These are phyloP conservation scores for Epinotia bilunana DNA, from an alignment of 2,888 invertebrate genomes.

Conservation along the genomic window DNA sequence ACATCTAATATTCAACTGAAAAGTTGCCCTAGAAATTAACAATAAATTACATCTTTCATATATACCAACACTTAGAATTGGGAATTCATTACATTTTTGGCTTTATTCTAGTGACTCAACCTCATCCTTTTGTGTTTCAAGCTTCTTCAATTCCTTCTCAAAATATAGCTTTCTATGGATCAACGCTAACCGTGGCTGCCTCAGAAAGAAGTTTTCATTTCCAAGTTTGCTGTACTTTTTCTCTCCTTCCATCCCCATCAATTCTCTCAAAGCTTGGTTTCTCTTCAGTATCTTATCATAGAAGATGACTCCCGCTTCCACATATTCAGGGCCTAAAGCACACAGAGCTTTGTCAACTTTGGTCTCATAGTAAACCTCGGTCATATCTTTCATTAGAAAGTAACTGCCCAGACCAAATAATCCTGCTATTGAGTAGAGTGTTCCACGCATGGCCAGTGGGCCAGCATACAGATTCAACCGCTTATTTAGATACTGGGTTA, in stretches of 20 bases:
- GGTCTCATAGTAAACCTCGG: constrained; percentile 86
- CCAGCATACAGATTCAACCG: constrained; percentile 82
- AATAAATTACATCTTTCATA: neutral
- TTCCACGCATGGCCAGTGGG: constrained; percentile 74
- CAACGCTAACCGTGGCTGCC: constrained; percentile 87
- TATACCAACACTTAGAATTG: neutral
- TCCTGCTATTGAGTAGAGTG: constrained; percentile 83
- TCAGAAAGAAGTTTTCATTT: constrained; percentile 87
- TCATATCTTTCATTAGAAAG: constrained; percentile 86
- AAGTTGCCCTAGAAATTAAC: neutral
- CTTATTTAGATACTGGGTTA: constrained; percentile 81
- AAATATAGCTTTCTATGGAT: constrained; percentile 87
- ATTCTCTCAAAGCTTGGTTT: constrained; percentile 88
- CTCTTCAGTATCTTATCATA: constrained; percentile 89
- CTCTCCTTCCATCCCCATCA: constrained; percentile 87
- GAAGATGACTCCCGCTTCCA: constrained; percentile 90
- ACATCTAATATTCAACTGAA: neutral
- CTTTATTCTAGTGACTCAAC: constrained; percentile 27
- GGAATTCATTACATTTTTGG: neutral
- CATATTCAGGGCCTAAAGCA: constrained; percentile 85
- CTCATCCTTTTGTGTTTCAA: constrained; percentile 44
- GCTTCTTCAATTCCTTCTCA: constrained; percentile 79
- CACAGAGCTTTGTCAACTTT: constrained; percentile 86
- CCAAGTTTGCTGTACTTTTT: constrained; percentile 86
- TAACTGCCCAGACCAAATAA: constrained; percentile 85